These are phyloP conservation scores for Pristionchus japonicus DNA, from an alignment of 2,888 invertebrate genomes.

Conservation along the genomic window DNA sequence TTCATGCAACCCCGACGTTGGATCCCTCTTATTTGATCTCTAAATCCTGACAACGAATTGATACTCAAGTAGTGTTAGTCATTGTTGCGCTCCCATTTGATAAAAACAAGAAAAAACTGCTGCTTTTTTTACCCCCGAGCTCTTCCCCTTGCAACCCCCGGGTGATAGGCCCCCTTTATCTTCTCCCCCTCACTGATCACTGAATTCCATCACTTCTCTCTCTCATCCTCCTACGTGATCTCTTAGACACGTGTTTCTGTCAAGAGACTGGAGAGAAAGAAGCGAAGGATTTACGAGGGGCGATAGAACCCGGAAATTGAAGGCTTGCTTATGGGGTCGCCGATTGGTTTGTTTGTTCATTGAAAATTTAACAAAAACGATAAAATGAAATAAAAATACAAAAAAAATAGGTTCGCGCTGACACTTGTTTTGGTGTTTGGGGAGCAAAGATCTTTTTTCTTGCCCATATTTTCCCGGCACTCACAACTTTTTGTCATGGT, in stretches of 20 bases:
- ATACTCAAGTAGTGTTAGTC: no score
- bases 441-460: neutral
- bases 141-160: neutral
- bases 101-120: neutral
- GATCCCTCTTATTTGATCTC: no score
- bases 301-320: neutral
- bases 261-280: neutral
- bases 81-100: neutral
- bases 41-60: no score
- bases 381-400: no score
- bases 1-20: no score
- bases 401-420: no score
- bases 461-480: neutral
- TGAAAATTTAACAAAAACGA: no score
- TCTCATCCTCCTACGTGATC: slow-evolving; percentile 4
- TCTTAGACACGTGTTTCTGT: slow-evolving; percentile 18
- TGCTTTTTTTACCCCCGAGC: neutral
- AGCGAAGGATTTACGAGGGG: slow-evolving; percentile 5
- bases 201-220: neutral
- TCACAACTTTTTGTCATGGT: slow-evolving; percentile 41
- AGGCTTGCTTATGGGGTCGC: neutral
- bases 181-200: neutral
- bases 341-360: neutral
- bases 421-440: no score
- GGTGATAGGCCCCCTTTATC: neutral